A percentile compares a stretch with the other conserved stretches of the same genome.
Conservation (phyloP, 2,888 invertebrate species). For the Palloptera scutellata region DNA sequence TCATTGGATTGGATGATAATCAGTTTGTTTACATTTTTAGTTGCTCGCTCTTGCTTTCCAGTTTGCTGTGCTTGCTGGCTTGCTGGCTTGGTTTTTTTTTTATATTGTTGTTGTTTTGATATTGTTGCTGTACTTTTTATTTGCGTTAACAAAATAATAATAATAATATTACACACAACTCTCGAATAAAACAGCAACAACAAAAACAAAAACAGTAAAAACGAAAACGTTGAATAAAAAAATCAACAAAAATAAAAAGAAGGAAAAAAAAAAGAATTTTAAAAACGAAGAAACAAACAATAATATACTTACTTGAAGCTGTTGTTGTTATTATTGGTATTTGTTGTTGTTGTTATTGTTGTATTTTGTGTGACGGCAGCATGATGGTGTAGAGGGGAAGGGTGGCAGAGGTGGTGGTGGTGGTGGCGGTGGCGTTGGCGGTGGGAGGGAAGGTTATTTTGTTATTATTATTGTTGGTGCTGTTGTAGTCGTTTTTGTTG, state of each 20-base stretch:
- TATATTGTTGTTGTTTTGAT: slow-evolving; percentile 19
- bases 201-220: slow-evolving; percentile 36
- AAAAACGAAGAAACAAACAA: slow-evolving; percentile 17
- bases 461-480: not conserved
- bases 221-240: slow-evolving; percentile 14
- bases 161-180: slow-evolving; percentile 31
- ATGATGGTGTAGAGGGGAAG: slow-evolving; percentile 23
- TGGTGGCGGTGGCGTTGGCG: too few species aligned
- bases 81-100: slow-evolving; percentile 23
- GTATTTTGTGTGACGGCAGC: not conserved
- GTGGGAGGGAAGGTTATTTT: slow-evolving; percentile 18
- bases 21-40: slow-evolving; percentile 63
- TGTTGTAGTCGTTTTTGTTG: slow-evolving; percentile 28
- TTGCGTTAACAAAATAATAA: slow-evolving; percentile 55
- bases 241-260: slow-evolving; percentile 4
- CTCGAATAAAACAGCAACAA: slow-evolving; percentile 25
- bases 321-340: slow-evolving; percentile 13
- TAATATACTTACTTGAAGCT: not conserved
- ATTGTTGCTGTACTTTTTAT: slow-evolving; percentile 45
- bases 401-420: slow-evolving; percentile 22
- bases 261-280: slow-evolving; percentile 6
- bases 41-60: slow-evolving; percentile 40
- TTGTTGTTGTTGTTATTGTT: slow-evolving; percentile 12
- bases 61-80: not conserved
- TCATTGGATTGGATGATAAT: slow-evolving; percentile 61